Evolutionary conservation across 2,888 invertebrate species (phyloP), one percentile per base, ranked within the genome.

Genomic region (Micropterix aruncella): DNA sequence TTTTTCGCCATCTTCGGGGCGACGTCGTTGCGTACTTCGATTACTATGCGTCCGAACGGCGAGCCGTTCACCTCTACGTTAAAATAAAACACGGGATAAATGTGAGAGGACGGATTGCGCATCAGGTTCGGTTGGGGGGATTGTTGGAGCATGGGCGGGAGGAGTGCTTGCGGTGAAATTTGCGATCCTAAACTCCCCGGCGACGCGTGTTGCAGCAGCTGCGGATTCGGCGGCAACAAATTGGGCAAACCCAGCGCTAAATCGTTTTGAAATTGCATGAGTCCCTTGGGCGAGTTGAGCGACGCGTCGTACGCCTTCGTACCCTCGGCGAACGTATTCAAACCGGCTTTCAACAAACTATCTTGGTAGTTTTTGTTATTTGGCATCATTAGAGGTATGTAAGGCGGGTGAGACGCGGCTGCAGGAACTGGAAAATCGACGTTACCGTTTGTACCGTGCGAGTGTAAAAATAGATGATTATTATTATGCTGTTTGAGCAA

Each of bases 1-100:
- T 86, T 86, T 58, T 82, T 81, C 19, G 83, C 79, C 85, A 87
- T 86, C 58, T 80, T 81, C 15, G 86, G 87, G 15, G 87, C 86
- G 19, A 78, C 80, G 61, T 86, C 86, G 38, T 79, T 79, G 46
- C 83, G 73, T 19, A 84, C 83, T 60, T 85, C 85, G 51, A 87
- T 80, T 38, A 87, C 77, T 48, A 87, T 76, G 19, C 86, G 74
- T 0, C 86, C 86, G 52, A 77, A 70, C 1, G 77, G 74, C 17
- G 75, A 63, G 5, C 83, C 81, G 60, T 82, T 80, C 44, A 83
- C 79, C 57, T 83, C 83, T 53, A 85, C 74, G 59, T 83, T 82
- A 60, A 86, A 83, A 59, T 75, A 86, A 61, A 80, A 86, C 47
- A 84, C 70, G 12, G 84, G 84, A 57, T 78, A 80, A 41, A 75